phyloP scores from a whole-genome alignment of 2,888 invertebrate genomes.

The Ormia ochracea region DNA sequence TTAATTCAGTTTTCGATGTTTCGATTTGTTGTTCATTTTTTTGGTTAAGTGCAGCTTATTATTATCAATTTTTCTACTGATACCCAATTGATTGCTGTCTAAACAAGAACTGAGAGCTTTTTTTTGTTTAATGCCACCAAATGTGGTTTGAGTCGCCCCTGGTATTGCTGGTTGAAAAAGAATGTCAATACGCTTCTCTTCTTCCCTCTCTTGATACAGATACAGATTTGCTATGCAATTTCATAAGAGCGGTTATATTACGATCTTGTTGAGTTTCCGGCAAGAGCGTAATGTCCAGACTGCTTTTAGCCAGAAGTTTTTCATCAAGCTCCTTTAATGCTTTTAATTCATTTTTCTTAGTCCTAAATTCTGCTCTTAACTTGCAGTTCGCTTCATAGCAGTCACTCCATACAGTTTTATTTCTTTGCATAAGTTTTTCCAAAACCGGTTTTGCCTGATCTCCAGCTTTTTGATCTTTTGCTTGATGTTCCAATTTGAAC shows the following conservation, averaged over 20 bases:
- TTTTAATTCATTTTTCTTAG: conserved; percentile 86
- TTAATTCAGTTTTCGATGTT: neutral
- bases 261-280: conserved; percentile 89
- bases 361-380: conserved; percentile 89
- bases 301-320: conserved; percentile 84
- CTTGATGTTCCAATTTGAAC: conserved; percentile 96
- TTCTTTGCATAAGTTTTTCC: conserved; percentile 85
- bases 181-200: conserved; percentile 78
- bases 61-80: conserved; percentile 67
- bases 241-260: conserved; percentile 86
- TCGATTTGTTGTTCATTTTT: neutral
- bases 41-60: neutral
- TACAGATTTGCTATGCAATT: conserved; percentile 82
- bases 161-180: conserved; percentile 80
- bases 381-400: conserved; percentile 93
- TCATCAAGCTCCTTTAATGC: conserved; percentile 83
- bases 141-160: conserved; percentile 78
- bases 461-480: conserved; percentile 85
- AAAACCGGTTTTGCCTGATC: conserved; percentile 85
- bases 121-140: conserved; percentile 80
- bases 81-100: conserved; percentile 72
- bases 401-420: conserved; percentile 91
- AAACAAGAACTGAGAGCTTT: conserved; percentile 77
- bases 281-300: conserved; percentile 86
- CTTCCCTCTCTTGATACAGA: conserved; percentile 80